phyloP scores from a whole-genome alignment of 1,140 invertebrate species.

The Eriocheir sinensis region DNA sequence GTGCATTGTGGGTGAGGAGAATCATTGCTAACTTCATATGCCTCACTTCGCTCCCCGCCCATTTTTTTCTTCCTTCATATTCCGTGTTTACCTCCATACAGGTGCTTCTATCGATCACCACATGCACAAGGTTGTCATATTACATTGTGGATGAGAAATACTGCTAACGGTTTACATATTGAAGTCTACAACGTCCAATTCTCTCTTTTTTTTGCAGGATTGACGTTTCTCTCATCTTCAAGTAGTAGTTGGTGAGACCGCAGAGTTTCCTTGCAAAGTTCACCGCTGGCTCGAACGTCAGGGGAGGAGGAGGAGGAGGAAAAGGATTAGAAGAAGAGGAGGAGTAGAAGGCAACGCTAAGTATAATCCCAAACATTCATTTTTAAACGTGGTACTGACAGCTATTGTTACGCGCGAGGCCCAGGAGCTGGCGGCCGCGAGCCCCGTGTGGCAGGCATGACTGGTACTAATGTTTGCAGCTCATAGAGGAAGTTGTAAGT shows the following conservation, averaged over 20 bases:
- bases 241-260: background rate
- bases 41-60: no score
- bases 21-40: no score
- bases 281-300: background rate
- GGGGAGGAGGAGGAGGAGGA: background rate
- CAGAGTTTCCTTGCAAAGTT: background rate
- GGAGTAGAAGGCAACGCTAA: background rate
- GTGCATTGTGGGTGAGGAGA: no score
- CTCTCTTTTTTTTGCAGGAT: no score
- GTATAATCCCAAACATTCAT: background rate
- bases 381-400: background rate
- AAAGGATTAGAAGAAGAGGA: no score
- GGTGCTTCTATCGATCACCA: no score
- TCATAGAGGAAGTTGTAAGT: slow-evolving; percentile 25
- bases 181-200: no score
- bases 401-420: background rate
- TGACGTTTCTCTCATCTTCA: background rate
- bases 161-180: no score
- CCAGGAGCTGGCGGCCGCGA: background rate
- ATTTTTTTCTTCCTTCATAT: no score
- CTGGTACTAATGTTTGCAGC: slow-evolving; percentile 5
- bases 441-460: background rate
- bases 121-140: no score
- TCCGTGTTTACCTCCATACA: no score
- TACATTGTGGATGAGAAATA: no score